A percentile compares a stretch with the other conserved stretches of the same genome.
Conservation (phyloP, 2,888 invertebrate genomes). For the Patella depressa region DNA sequence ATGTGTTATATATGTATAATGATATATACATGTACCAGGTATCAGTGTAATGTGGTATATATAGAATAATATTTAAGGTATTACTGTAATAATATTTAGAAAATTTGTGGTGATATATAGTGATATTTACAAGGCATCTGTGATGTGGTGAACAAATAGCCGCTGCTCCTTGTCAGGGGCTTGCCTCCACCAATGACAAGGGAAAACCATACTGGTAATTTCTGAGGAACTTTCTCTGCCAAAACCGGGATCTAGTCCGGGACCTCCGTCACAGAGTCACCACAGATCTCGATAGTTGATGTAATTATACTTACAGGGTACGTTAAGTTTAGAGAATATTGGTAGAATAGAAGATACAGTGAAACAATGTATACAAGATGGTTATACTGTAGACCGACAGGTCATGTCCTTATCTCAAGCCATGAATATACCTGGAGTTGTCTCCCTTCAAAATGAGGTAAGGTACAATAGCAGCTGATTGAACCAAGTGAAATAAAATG, state of each 20-base stretch:
- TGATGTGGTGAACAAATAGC: neutral
- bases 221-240: too few species aligned
- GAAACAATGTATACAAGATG: slow-evolving; percentile 26
- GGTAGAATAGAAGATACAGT: slow-evolving; percentile 36
- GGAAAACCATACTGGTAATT: too few species aligned
- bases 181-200: too few species aligned
- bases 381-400: slow-evolving; percentile 33
- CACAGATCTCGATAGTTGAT: too few species aligned
- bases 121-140: neutral
- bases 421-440: slow-evolving; percentile 30
- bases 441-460: too few species aligned
- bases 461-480: too few species aligned
- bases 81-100: neutral
- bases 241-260: too few species aligned
- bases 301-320: slow-evolving; percentile 20
- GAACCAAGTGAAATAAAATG: too few species aligned
- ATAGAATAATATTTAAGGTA: neutral
- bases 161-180: too few species aligned
- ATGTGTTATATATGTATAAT: neutral
- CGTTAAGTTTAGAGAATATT: slow-evolving; percentile 33
- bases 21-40: too few species aligned
- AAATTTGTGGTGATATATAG: neutral
- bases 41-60: neutral
- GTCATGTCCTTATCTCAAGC: slow-evolving; percentile 39
- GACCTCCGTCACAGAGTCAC: too few species aligned